Base-by-base conservation (phyloP, 2,113 vertebrate species). In the Lagopus leucura region DNA sequence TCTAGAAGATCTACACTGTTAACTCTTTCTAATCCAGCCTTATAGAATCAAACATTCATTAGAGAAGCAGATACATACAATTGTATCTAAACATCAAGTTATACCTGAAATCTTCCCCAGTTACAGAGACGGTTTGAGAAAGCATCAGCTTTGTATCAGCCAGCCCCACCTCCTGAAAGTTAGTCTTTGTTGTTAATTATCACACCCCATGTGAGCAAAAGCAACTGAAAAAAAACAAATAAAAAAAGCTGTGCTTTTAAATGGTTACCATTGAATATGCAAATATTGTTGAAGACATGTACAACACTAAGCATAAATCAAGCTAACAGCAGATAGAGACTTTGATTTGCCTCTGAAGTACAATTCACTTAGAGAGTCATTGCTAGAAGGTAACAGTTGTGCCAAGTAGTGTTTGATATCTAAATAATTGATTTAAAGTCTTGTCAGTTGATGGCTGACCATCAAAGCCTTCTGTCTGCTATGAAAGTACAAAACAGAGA, bases 371-470 rank as follows among this genome's bases (percentile, higher is more conserved):
- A 64, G 76, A 75, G 91, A 95, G 89, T 78, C 74, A 48, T 77
- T 82, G 60, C 54, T 60, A 34, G 38, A 93, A 93, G 85, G 92
- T 85, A 96, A 93, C 81, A 92, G 32, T 82, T 84, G 61, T 88
- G 69, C 67, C 48, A 92, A 82, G 69, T 55, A 61, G 40, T 50
- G 24, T 92, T 87, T 88, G 54, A 85, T 95, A 96, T 36, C 90
- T 91, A 94, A 97, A 94, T 48, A 93, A 97, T 89, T 82, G 28
- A 94, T 94, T 96, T 95, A 16, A 90, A 58, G 5, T 67, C 60
- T 92, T 89, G 72, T 87, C 87, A 88, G 45, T 76, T 43, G 86
- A 89, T 80, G 63, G 58, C 57, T 92, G 90, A 84, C 43, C 48
- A 85, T 75, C 86, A 88, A 86, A 92, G 3, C 54, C 70, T 89